Evolutionary conservation across 2,888 invertebrate genomes (phyloP), one percentile per base, ranked within the genome.

Genomic region (Homarus gammarus): DNA sequence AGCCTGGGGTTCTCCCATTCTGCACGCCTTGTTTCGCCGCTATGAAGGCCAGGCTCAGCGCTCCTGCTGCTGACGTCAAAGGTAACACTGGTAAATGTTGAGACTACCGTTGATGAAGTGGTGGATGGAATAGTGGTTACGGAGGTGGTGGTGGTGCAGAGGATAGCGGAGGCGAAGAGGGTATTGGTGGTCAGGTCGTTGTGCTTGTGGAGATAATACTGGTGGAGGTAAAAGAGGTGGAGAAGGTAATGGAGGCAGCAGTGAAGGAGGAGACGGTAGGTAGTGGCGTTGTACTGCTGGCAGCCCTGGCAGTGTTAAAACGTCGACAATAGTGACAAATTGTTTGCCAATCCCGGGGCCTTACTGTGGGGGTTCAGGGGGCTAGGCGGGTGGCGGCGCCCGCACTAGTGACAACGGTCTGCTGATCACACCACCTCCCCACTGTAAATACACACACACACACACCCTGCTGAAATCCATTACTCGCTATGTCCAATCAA

Each of bases 271-370:
- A 6, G 31, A 33, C 27, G 33, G 64, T 49, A 56, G 31, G 56
- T 27, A n/a, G 38, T 38, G 79, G 79, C 33, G 44, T 49, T 77
- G 51, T 77, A 77, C 77, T 49, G 49, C 31, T 77, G 77, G 49
- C 31, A 33, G 49, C 31, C 40, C 31, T 77, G 77, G 49, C 31
- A 33, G 49, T 44, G 77, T 44, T 77, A 77, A 77, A 77, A 49
- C 51, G 77, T 44, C 27, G 44, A 49, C 49, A 49, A 77, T 77
- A 49, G 77, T 77, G 49, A 77, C 77, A 77, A 49, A 77, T 77
- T 77, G 77, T 49, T 77, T 31, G 49, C 44, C 77, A 77, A 77
- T 77, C 77, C 77, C 15, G 49, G 49, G 49, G 49, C 0, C n/a
- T 12, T 10, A 49, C 44, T 49, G 10, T 49, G 44, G 10, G 10